Base-by-base conservation (phyloP, 37 sponge, comb jelly and placozoan genomes). In the Hormiphora californensis region DNA sequence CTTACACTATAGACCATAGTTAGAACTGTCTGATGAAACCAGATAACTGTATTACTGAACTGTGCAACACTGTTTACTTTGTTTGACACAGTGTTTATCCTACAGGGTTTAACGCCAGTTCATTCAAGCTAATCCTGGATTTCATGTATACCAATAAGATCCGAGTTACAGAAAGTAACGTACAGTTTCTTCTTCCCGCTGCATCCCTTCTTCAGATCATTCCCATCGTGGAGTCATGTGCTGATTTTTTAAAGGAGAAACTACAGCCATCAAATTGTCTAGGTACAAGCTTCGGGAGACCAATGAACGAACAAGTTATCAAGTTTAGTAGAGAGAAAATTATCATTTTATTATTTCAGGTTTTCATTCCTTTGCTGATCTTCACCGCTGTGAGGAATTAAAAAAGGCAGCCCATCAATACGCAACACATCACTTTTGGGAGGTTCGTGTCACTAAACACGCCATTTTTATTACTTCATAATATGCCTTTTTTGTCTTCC, bases 181-280 rank as follows among this genome's bases (percentile, higher is more conserved):
- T 94, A 30, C 91, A 90, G 35, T n/a, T 55, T 0, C 78, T 92
- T 31, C 53, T 92, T 54, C 87, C 92, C 53, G 92, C 94, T 23
- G 92, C 94, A 3, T 85, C 91, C 0, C 85, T 90, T 8, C 81
- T 94, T 8, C 92, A 91, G 53, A 40, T 94, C 19, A 32, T 88
- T 21, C 69, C 86, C 34, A 63, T 92, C 27, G 88, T 89, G 1
- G 73, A 39, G 39, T 89, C 87, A 31, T 92, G 94, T 40, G 87
- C 86, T 37, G 85, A 54, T 40, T 92, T 89, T 46, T 44, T 94
- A 31, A 54, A 37, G 12, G 87, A 37, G n/a, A 91, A 89, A 27
- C 90, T 94, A 8, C 90, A 92, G 30, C 67, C 91, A 0, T 85
- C 87, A 55, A 94, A 94, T 86, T 94, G 94, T 59, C 88, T 94